Percentiles rank a stretch among this genome's conserved stretches.
Conservation (phyloP, 2,888 invertebrate genomes). For the Steinernema carpocapsae region DNA sequence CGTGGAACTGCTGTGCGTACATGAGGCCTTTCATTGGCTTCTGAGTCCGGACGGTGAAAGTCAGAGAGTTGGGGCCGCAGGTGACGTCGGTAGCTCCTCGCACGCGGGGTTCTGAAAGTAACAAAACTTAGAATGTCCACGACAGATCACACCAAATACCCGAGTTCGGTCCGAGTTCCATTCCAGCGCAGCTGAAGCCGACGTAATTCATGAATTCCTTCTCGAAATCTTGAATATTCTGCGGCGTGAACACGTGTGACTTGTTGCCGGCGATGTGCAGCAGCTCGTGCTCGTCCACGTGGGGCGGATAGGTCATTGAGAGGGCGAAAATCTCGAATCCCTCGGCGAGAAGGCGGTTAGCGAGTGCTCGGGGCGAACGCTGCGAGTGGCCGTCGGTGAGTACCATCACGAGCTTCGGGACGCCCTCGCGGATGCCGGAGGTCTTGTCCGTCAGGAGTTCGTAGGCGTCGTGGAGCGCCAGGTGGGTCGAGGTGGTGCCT, state of each 20-base stretch:
- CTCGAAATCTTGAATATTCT: conserved; percentile 64
- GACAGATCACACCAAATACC: conserved; percentile 38
- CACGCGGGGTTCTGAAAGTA: conserved; percentile 58
- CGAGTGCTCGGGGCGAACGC: conserved; percentile 43
- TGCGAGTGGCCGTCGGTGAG: conserved; percentile 67
- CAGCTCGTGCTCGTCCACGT: conserved; percentile 63
- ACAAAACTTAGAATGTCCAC: conserved; percentile 1
- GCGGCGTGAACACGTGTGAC: conserved; percentile 59
- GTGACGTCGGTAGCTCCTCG: conserved; percentile 64
- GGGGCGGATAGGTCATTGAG: conserved; percentile 55
- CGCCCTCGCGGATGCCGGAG: conserved; percentile 53
- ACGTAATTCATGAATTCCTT: conserved; percentile 62
- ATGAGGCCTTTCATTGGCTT: conserved; percentile 62
- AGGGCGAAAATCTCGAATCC: conserved; percentile 62
- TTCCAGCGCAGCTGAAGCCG: conserved; percentile 64
- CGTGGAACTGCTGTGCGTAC: conserved; percentile 63
- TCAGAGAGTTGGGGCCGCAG: conserved; percentile 61
- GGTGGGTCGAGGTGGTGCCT: conserved; percentile 62
- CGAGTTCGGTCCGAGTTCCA: conserved; percentile 58
- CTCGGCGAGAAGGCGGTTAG: conserved; percentile 40
- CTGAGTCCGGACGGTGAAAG: conserved; percentile 63
- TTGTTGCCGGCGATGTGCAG: conserved; percentile 54
- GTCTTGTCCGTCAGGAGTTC: conserved; percentile 53
- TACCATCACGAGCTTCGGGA: conserved; percentile 61
- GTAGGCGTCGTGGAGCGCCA: conserved; percentile 58